phyloP scores from a whole-genome alignment of 2,888 invertebrate species.

The Tuta absoluta region DNA sequence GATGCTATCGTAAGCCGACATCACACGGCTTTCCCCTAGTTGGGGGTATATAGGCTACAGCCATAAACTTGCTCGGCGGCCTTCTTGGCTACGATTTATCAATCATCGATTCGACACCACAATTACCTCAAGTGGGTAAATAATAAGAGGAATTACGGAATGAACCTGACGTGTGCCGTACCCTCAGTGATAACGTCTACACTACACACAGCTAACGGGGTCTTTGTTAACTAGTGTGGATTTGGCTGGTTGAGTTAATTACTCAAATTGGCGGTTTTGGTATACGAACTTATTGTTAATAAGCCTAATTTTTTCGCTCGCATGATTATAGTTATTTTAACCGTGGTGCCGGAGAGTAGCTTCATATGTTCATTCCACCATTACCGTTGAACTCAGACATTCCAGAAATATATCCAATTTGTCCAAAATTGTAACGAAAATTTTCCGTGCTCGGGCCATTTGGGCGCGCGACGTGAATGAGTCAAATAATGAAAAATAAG shows the following conservation, averaged over 20 bases:
- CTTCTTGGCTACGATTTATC: neutral
- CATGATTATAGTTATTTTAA: neutral
- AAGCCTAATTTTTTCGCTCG: conserved; percentile 13
- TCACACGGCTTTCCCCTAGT: no score
- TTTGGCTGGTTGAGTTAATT: conserved; percentile 21
- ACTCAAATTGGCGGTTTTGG: conserved; percentile 15
- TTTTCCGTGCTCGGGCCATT: conserved; percentile 8
- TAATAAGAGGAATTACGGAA: neutral
- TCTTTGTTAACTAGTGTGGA: conserved; percentile 24
- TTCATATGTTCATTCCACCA: neutral
- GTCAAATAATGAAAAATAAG: conserved; percentile 28
- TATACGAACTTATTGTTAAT: conserved; percentile 6
- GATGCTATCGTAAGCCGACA: no score
- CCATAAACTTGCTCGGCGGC: neutral
- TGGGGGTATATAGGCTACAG: no score
- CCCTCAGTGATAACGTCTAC: conserved; percentile 44
- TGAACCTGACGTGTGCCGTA: conserved; percentile 44
- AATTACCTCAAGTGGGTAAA: neutral
- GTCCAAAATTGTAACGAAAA: conserved; percentile 12
- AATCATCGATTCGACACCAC: neutral
- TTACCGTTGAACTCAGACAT: neutral
- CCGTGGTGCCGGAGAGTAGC: neutral
- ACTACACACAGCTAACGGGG: conserved; percentile 24
- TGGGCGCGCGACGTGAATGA: conserved; percentile 24
- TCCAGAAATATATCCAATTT: neutral